Base-by-base conservation (phyloP, 2,113 vertebrate genomes). In the Mugil cephalus region DNA sequence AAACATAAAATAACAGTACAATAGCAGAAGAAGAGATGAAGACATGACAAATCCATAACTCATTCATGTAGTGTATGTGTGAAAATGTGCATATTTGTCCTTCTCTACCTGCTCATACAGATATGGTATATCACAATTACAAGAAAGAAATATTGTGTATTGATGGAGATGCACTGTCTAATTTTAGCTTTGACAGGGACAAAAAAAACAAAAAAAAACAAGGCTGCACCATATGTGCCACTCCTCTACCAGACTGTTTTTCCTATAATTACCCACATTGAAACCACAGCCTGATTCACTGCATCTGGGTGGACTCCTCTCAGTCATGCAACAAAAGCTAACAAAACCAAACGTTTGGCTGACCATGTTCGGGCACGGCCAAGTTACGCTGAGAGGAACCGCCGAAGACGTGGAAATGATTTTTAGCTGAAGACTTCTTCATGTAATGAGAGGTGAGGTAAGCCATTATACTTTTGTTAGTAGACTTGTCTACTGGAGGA, bases 211-310 rank as follows among this genome's bases (percentile, higher is more conserved):
- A n/a, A n/a, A n/a, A n/a, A n/a, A n/a, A n/a, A n/a, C n/a, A n/a
- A n/a, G n/a, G 15, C 56, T 42, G 8, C 39, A 38, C 19, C 70
- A 78, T 17, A 24, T 68, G 70, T 21, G 74, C 61, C 77, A 74
- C 83, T 70, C 80, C 82, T 66, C 10, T 46, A 11, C 30, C 19
- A 24, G 24, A 48, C 67, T 14, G 39, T 56, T 70, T 70, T 11
- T 66, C 70, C 15, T 68, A 24, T 84, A 81, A 89, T 88, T 88
- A 79, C 18, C 59, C 71, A 60, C 74, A 51, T 15, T 2, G 30
- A 60, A 51, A 9, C 54, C 43, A 2, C 48, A 40, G 30, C 10
- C 10, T 79, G 48, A 67, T 42, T 71, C 64, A 71, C 6, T 42
- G 24, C 65, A 35, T 68, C 38, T 74, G 55, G 55, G 67, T 70